Evolutionary conservation across 1,140 invertebrate species (phyloP).

Genomic region (Anadara kagoshimensis): DNA sequence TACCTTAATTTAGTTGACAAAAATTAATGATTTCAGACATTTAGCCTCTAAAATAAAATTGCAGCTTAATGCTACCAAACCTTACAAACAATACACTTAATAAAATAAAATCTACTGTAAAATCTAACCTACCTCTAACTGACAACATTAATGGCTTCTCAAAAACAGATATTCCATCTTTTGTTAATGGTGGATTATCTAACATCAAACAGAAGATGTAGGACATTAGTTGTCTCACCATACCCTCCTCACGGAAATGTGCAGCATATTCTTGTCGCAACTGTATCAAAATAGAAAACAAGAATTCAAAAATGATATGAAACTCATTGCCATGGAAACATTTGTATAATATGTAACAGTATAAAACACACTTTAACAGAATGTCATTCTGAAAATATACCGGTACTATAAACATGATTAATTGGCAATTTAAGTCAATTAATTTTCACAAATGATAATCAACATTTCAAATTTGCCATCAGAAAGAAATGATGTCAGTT

Average conservation of each 20-base stretch:
- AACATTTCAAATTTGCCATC: too few relatives aligned
- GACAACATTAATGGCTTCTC: not conserved
- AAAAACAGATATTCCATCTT: conserved; percentile 8
- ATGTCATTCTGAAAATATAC: too few relatives aligned
- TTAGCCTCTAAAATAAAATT: too few relatives aligned
- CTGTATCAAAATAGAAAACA: conserved; percentile 47
- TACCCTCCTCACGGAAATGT: conserved; percentile 76
- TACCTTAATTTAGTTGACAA: too few relatives aligned
- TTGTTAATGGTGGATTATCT: conserved; percentile 29
- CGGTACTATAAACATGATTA: too few relatives aligned
- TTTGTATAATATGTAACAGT: not conserved
- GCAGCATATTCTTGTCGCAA: conserved; percentile 68
- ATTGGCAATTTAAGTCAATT: too few relatives aligned
- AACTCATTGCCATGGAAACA: not conserved
- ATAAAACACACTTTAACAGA: not conserved
- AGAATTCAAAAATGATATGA: not conserved
- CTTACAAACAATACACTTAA: too few relatives aligned
- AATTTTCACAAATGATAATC: too few relatives aligned
- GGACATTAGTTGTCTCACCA: conserved; percentile 77
- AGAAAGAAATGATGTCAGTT: too few relatives aligned
- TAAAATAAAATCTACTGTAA: not conserved
- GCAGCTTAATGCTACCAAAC: too few relatives aligned
- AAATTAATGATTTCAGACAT: too few relatives aligned
- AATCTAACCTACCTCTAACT: not conserved
- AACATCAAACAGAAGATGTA: conserved; percentile 82